Evolutionary conservation across 2,113 vertebrate genomes (phyloP), one percentile per base, ranked within the genome.

Genomic region (Sitta europaea): DNA sequence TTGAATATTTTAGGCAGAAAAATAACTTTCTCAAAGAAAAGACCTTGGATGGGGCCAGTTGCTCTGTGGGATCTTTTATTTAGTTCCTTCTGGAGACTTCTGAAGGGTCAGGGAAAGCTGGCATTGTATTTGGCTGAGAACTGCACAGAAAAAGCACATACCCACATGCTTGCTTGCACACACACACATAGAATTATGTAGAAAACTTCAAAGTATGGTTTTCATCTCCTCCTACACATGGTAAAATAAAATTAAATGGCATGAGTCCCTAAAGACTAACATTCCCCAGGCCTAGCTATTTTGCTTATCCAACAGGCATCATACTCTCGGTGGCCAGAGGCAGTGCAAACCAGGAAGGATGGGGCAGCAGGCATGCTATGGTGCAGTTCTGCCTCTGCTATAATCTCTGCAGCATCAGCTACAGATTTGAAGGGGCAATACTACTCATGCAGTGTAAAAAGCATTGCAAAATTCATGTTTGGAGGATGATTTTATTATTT

Each of bases 241-340:
- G 71, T 20, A 90, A 90, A 95, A 76, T 40, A 47, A 85, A 96
- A 79, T 57, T 28, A 70, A 86, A 83, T 51, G 19, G 33, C 82
- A 70, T 1, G 6, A 74, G 40, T 67, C 67, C 88, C 59, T 82
- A 9, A 62, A 80, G 81, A 63, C 57, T 86, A 67, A 55, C 43
- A 74, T 90, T 83, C 38, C 43, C 36, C 31, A 67, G 75, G 38
- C n/a, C 80, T 57, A 78, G 57, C 38, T 91, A 5, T 79, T 92
- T 93, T 80, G 38, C 81, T 88, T 84, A 86, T 88, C 65, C 63
- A 55, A 74, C 68, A 77, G 47, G 57, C 31, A 55, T 77, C 71
- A 70, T 25, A 58, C 22, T 90, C 33, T 48, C 59, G 35, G 36
- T 73, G 84, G 78, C 82, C 63, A 86, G 59, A 66, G 53, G 58